Base-by-base conservation (phyloP, 2,888 invertebrate species). In the Ptychoptera albimana region DNA sequence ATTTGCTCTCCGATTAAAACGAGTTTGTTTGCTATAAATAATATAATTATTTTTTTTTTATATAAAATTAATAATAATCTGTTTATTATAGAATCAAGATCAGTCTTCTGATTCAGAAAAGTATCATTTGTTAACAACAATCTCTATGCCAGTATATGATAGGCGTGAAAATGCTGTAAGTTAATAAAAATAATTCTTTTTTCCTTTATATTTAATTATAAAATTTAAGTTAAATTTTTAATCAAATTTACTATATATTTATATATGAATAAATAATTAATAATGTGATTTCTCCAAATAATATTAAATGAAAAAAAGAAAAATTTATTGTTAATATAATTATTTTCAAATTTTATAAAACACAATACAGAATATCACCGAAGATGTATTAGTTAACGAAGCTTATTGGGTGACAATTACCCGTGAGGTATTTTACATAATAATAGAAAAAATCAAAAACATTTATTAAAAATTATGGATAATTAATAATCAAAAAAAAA, bases 321-420 rank as follows among this genome's bases (percentile, higher is more conserved):
- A 16, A 12, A 23, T 39, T 23, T 31, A 31, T 31, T 31, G 31
- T 31, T 31, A 31, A 37, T 37, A n/a, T 37, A n/a, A 36, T 9
- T 7, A 11, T 9, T 32, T n/a, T n/a, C 37, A 15, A 37, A 15
- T 12, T 37, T n/a, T 12, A 37, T 37, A 10, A 15, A 37, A 39
- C 15, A 36, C 14, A 29, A 43, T 77, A 74, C 85, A 89, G 89
- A 89, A 89, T 77, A 85, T 89, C 81, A 88, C 87, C 74, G 86
- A 88, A 80, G 82, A 85, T 76, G 82, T 87, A 73, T 85, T 88
- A 76, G 78, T 88, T 75, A 89, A 88, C 76, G 87, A 88, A 77
- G 86, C 85, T 66, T 81, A 82, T 74, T 88, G 88, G 88, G 84
- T 86, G 73, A 79, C 82, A 70, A 79, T 84, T 73, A 86, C 85